Evolutionary conservation across 2,797 vertebrate species (phyloP), one percentile per base, ranked within the genome.

Genomic region (Crocidura indochinensis): DNA sequence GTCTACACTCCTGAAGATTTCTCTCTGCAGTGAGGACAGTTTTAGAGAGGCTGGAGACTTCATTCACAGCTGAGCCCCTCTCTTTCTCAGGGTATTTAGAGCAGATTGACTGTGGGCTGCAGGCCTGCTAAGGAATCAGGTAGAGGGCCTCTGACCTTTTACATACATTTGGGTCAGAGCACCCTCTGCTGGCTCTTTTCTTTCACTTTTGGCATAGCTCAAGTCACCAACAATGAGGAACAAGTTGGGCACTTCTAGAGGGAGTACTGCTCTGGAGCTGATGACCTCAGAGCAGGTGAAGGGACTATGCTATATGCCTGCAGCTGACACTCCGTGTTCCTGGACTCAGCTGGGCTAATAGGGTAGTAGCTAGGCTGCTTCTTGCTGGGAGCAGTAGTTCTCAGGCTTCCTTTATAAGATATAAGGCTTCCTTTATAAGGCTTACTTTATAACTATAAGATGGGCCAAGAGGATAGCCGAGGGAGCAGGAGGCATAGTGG

Each of bases 181-280:
- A 79, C 65, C 87, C 69, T 93, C 91, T 90, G 87, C 87, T 90
- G 90, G 84, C 27, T 71, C 27, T 31, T 88, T 74, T 46, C 74
- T 81, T 82, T 81, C 22, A 44, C 22, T 75, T 75, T 44, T 77
- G 2, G 2, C 49, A 77, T 27, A 1, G 8, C 20, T 65, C 53
- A 74, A 91, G 62, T 53, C 60, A 44, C 19, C 17, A 46, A 47
- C 38, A 26, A 8, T 0, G 0, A 31, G 38, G 64, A 17, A 68
- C 73, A 81, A 27, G 14, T 9, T 26, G 14, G 8, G 17, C 27
- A 22, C 56, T 88, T 78, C 71, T 17, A 20, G 51, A 19, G 38
- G 46, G 84, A 49, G 2, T 10, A 0, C 29, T 73, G 27, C n/a
- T 60, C 72, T 89, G 46, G 74, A 90, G 44, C 65, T 51, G 15